Conservation (phyloP, 2,888 invertebrate genomes). For the Pachydiplax longipennis region DNA sequence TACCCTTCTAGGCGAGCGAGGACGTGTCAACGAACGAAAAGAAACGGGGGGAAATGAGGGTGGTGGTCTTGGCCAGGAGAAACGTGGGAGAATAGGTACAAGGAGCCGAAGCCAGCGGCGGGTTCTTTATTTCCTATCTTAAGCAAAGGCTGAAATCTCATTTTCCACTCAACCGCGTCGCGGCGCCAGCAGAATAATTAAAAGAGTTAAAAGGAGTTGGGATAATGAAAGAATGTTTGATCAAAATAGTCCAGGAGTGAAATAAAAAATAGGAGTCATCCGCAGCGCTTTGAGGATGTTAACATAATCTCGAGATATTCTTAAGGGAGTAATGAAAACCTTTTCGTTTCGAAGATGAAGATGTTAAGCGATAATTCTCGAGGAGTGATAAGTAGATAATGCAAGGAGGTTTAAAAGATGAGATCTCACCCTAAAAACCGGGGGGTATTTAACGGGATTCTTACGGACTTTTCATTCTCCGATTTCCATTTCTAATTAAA, state of each 20-base stretch:
- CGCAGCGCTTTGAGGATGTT: neutral
- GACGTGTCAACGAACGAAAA: neutral
- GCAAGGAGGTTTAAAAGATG: neutral
- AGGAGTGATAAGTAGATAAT: neutral
- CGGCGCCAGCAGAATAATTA: conserved; percentile 38
- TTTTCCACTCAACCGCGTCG: conserved; percentile 32
- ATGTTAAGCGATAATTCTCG: neutral
- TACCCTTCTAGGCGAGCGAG: neutral
- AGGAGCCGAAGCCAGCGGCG: neutral
- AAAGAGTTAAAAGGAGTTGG: conserved; percentile 25
- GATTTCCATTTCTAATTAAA: too few relatives aligned
- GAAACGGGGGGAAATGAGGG: neutral
- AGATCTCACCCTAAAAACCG: too few relatives aligned
- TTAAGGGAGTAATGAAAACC: neutral
- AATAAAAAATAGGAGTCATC: neutral
- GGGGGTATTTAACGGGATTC: too few relatives aligned
- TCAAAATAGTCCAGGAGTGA: neutral
- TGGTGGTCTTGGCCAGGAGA: neutral
- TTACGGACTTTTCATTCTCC: too few relatives aligned
- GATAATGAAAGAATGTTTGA: conserved; percentile 39
- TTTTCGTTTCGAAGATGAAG: neutral
- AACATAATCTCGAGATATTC: neutral
- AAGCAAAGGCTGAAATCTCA: conserved; percentile 24
- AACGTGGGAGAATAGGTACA: neutral
- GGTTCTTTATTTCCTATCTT: neutral